Conservation (phyloP, 2,888 invertebrate genomes). For the Megastigmus dorsalis region DNA sequence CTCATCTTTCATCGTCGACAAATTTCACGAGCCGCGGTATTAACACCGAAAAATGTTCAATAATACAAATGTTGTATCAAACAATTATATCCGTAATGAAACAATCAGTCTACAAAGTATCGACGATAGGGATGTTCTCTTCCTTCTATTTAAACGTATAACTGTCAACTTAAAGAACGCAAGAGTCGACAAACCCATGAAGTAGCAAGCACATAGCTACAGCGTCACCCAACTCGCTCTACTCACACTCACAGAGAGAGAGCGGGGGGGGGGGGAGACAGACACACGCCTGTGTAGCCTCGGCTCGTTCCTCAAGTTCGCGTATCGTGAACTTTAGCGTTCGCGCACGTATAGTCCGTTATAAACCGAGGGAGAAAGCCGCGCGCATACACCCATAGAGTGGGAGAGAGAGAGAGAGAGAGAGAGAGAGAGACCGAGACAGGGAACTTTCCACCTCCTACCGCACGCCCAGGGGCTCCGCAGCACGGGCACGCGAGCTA, state of each 20-base stretch:
- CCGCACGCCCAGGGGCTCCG: too few species aligned
- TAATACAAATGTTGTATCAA: too few species aligned
- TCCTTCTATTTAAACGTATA: background rate
- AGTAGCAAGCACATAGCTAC: background rate
- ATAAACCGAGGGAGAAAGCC: constrained; percentile 25
- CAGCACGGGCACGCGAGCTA: background rate
- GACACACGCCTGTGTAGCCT: too few species aligned
- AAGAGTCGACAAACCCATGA: background rate
- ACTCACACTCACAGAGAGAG: background rate
- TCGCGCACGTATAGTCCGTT: constrained; percentile 19
- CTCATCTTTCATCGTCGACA: too few species aligned
- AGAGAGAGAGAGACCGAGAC: constrained; percentile 13
- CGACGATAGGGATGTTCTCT: too few species aligned
- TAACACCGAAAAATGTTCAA: too few species aligned
- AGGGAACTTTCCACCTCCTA: too few species aligned
- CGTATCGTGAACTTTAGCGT: constrained; percentile 41
- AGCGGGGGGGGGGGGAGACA: too few species aligned
- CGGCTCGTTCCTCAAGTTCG: constrained; percentile 31
- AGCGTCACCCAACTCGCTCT: background rate
- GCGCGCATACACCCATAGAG: background rate
- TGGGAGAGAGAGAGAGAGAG: background rate
- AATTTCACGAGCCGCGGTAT: too few species aligned
- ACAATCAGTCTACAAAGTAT: too few species aligned
- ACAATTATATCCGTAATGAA: too few species aligned
- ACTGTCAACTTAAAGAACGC: background rate